These are phyloP conservation scores for Megaustenia siamemsis DNA, from an alignment of 2,888 invertebrate species.

Conservation along the genomic window DNA sequence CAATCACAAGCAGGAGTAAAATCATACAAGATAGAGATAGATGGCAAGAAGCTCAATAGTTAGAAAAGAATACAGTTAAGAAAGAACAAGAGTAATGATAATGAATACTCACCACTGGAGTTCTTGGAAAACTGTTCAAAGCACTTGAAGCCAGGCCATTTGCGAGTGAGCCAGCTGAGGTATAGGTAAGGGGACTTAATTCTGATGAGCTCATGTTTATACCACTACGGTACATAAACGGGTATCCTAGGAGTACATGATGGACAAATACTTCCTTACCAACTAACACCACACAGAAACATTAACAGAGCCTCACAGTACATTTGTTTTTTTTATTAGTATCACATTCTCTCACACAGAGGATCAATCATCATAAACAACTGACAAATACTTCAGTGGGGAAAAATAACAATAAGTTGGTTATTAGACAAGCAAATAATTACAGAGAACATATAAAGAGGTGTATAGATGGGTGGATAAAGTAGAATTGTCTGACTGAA, in stretches of 20 bases:
- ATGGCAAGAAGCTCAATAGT: background rate
- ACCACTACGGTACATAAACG: constrained; percentile 44
- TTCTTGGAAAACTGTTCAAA: constrained; percentile 80
- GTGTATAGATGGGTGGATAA: too few species aligned
- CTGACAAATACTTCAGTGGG: too few species aligned
- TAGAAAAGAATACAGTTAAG: background rate
- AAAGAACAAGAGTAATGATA: background rate
- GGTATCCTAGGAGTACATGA: constrained; percentile 43
- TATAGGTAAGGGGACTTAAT: constrained; percentile 66
- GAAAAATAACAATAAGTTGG: too few species aligned
- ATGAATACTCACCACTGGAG: constrained; percentile 64
- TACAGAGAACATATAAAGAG: too few species aligned
- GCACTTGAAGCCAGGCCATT: constrained; percentile 83
- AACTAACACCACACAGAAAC: background rate
- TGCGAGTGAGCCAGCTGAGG: constrained; percentile 80
- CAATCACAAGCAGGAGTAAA: too few species aligned
- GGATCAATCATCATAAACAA: too few species aligned
- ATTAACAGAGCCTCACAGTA: too few species aligned
- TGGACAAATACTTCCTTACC: constrained; percentile 1
- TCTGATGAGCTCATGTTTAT: constrained; percentile 65
- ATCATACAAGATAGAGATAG: too few species aligned
- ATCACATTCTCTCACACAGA: too few species aligned
- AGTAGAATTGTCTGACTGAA: too few species aligned
- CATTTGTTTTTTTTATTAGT: too few species aligned
- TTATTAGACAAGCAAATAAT: too few species aligned